Evolutionary conservation across 2,888 invertebrate genomes (phyloP), one percentile per base, ranked within the genome.

Genomic region (Drosophila cognata): DNA sequence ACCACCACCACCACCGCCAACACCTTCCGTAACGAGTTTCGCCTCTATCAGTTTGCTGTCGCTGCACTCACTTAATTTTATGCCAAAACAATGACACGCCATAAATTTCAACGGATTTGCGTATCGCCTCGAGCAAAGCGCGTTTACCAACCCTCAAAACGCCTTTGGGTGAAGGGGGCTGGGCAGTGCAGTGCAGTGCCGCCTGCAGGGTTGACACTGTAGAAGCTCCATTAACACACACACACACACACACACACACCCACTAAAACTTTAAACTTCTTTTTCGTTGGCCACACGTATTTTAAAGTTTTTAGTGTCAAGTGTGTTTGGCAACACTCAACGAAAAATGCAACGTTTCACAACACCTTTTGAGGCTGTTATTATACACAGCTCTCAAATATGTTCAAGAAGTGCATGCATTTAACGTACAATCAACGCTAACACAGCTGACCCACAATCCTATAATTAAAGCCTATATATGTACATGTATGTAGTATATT

Each of bases 31-130:
- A 43, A 36, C 57, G 13, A 41, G 10, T n/a, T n/a, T 41, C 41
- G 10, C n/a, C 25, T 48, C 29, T 41, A 29, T 57, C 25, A 36
- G 36, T 36, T n/a, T 5, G n/a, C 18, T 50, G 36, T 13, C 69
- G 48, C 53, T 72, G 56, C 77, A 86, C 90, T 89, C 88, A 90
- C 89, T 90, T 86, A 90, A 90, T 89, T 89, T 87, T 80, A 90
- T 90, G 85, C 85, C 87, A 90, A 87, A 87, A 90, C 87, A 87
- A 87, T 87, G 87, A 87, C 89, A 87, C 89, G 82, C 85, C 90
- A 87, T 87, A 90, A 87, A 87, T 87, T 87, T 90, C 78, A 90
- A 87, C 90, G 90, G 87, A 87, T 87, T 87, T 87, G 82, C 73
- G 73, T 71, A 86, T 74, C 74, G 89, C 89, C 85, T 74, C 80